A percentile compares a stretch with the other conserved stretches of the same genome.
Conservation (phyloP, 2,888 invertebrate genomes). For the Geophilus truncorum region DNA sequence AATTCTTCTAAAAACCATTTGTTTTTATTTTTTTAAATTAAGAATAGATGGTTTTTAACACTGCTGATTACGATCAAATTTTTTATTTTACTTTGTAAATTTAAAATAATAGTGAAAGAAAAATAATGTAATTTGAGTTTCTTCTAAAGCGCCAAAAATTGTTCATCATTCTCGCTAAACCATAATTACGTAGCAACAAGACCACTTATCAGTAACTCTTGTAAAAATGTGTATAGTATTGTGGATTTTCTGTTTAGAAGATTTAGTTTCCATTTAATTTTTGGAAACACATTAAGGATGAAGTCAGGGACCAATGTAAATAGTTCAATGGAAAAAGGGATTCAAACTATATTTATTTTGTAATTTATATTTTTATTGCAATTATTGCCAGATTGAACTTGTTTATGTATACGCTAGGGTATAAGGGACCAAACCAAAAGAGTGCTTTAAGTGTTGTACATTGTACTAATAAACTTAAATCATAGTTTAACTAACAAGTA, state of each 20-base stretch:
- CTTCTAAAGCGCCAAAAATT: no score
- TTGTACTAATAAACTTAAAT: neutral
- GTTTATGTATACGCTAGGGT: neutral
- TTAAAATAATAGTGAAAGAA: no score
- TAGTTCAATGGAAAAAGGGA: neutral
- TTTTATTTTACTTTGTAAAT: no score
- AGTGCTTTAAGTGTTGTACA: neutral
- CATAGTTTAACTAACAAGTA: no score
- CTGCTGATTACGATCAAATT: no score
- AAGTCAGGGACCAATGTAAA: slow-evolving; percentile 21
- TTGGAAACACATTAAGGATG: neutral
- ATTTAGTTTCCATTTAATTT: neutral
- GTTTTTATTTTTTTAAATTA: neutral
- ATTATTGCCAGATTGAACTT: neutral
- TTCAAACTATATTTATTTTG: neutral
- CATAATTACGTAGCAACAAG: no score
- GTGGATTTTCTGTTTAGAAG: neutral
- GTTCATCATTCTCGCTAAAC: no score
- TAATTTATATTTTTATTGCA: neutral
- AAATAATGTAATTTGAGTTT: no score
- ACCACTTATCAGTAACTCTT: neutral
- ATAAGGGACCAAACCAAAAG: neutral
- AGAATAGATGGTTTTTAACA: neutral
- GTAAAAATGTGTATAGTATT: neutral
- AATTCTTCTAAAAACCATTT: neutral